Evolutionary conservation across 2,888 invertebrate species (phyloP).

Genomic region (Orgyia antiqua): DNA sequence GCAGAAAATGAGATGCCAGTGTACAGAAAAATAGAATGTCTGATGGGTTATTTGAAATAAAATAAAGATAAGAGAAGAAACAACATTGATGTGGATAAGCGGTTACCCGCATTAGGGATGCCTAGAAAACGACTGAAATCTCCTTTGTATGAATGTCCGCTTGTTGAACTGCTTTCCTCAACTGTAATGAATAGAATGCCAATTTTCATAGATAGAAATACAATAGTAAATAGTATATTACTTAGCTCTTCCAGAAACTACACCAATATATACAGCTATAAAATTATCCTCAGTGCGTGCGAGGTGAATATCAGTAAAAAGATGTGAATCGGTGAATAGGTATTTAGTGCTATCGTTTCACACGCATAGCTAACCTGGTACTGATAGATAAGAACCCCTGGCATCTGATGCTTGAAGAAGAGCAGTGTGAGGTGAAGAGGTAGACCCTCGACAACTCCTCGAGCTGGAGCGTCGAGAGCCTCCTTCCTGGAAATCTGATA

Average conservation of each 20-base stretch:
- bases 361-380: conserved; percentile 75
- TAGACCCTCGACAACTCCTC: conserved; percentile 63
- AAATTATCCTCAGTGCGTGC: conserved; percentile 54
- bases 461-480: conserved; percentile 68
- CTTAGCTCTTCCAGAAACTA: conserved; percentile 15
- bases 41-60: conserved; percentile 24
- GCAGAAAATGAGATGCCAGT: conserved; percentile 15
- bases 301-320: conserved; percentile 38
- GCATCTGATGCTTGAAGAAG: conserved; percentile 75
- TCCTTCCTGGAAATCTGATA: conserved; percentile 74
- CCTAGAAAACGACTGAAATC: conserved; percentile 83
- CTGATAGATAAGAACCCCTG: conserved; percentile 80
- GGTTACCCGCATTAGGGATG: conserved; percentile 80
- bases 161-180: conserved; percentile 68
- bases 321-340: conserved; percentile 53
- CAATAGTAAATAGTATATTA: conserved; percentile 6
- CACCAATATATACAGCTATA: conserved; percentile 34
- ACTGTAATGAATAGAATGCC: conserved; percentile 63
- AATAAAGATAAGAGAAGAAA: conserved; percentile 32
- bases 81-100: conserved; percentile 57
- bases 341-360: conserved; percentile 39
- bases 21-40: conserved; percentile 15
- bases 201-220: conserved; percentile 35
- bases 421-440: conserved; percentile 71
- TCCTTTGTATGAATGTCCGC: conserved; percentile 67